These are phyloP conservation scores for Perodicticus potto DNA, from an alignment of 2,797 vertebrate genomes.

Conservation along the genomic window DNA sequence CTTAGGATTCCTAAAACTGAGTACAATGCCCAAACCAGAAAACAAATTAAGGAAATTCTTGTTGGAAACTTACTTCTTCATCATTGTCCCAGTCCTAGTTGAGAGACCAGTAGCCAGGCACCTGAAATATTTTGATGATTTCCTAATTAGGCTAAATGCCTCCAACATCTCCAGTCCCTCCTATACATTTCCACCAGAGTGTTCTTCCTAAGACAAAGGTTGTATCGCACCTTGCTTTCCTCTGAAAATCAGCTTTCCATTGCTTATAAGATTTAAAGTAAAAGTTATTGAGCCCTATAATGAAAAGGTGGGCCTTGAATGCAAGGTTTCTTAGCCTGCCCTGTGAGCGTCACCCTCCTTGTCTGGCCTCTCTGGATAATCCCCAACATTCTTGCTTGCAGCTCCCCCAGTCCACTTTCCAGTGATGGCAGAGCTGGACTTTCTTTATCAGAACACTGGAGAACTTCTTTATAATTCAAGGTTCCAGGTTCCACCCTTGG, in stretches of 20 bases:
- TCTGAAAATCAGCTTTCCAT: conserved; percentile 5
- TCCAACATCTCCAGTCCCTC: not conserved
- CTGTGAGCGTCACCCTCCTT: not conserved
- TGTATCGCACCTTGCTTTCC: conserved; percentile 4
- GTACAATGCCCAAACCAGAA: not conserved
- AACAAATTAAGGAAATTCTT: conserved; percentile 13
- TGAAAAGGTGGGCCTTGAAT: not conserved
- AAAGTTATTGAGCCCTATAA: conserved; percentile 1
- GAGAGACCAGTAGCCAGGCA: not conserved
- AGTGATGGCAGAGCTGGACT: not conserved
- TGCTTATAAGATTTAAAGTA: not conserved
- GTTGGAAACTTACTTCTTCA: not conserved
- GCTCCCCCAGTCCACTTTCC: not conserved
- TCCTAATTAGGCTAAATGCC: not conserved
- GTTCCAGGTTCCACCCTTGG: not conserved
- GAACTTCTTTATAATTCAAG: not conserved
- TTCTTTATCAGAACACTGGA: not conserved
- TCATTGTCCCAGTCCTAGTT: not conserved
- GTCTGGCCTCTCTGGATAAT: not conserved
- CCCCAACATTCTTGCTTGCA: not conserved
- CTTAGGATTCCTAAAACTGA: conserved; percentile 30
- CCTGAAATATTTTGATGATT: conserved; percentile 4
- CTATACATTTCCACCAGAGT: not conserved
- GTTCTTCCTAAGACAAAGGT: conserved; percentile 55
- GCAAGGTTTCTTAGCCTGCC: not conserved